These are phyloP conservation scores for Iphiclides podalirius DNA, from an alignment of 2,888 invertebrate species.

Conservation along the genomic window DNA sequence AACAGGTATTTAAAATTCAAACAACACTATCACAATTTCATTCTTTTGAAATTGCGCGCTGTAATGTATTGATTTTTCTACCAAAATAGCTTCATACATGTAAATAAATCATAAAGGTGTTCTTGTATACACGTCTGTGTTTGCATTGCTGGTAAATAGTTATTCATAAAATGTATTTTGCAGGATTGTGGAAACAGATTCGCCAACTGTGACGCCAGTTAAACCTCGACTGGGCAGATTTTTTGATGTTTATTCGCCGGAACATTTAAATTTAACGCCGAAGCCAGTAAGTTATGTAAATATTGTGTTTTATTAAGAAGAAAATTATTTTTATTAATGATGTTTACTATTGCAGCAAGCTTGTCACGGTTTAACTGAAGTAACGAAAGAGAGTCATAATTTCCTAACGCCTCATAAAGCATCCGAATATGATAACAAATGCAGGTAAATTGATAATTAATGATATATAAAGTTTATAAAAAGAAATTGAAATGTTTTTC, in stretches of 20 bases:
- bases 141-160: conserved; percentile 21
- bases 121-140: conserved; percentile 34
- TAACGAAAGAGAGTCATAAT: conserved; percentile 52
- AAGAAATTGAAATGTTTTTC: background rate
- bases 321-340: background rate
- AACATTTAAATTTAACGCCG: conserved; percentile 72
- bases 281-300: conserved; percentile 55
- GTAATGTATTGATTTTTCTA: conserved; percentile 73
- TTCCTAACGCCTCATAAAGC: conserved; percentile 55
- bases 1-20: conserved; percentile 44
- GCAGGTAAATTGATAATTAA: conserved; percentile 56
- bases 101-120: conserved; percentile 74
- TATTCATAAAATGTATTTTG: conserved; percentile 26
- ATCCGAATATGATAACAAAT: conserved; percentile 50
- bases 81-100: conserved; percentile 72
- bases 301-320: background rate
- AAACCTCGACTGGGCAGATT: conserved; percentile 67
- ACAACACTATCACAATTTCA: conserved; percentile 25
- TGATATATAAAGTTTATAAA: no score
- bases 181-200: conserved; percentile 44
- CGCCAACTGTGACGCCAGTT: conserved; percentile 53
- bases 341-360: conserved; percentile 43
- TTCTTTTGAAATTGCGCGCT: conserved; percentile 73
- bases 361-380: conserved; percentile 39
- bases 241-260: conserved; percentile 70